Evolutionary conservation across 2,888 invertebrate genomes (phyloP), one percentile per base, ranked within the genome.

Genomic region (Meiosimyza decipiens): DNA sequence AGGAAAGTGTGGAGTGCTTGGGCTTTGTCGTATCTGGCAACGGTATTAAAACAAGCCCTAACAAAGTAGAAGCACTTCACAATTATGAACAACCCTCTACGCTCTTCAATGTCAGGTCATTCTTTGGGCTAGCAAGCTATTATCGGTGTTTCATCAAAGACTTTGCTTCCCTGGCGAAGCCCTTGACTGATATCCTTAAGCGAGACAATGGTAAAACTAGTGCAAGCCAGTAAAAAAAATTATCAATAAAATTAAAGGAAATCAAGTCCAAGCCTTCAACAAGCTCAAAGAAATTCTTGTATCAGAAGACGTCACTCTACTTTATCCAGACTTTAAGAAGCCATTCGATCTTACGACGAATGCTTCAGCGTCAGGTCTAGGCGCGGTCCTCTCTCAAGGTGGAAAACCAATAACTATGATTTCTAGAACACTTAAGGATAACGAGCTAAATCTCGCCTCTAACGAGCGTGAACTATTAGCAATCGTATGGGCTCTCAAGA

Each of bases 81-180:
- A 22, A 51, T 1, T 59, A 71, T 59, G 33, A 57, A 13, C 33
- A 65, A 59, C 71, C 50, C n/a, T 28, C 47, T 22, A 65, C 49
- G 40, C 16, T 65, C 7, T 71, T 71, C 18, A 64, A 65, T 55
- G 71, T 71, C 50, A 66, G 71, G 60, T 74, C 69, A 4, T 62
- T 71, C 60, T 65, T 74, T 22, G 72, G 71, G 12, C 40, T 64
- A 16, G 28, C 69, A 16, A 50, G 50, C 51, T 64, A 74, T 33
- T 73, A 72, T 52, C 68, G 74, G 49, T 73, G 72, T n/a, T 73
- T 76, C 16, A 63, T 79, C 47, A 77, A 68, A 52, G 72, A 78
- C 59, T 79, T 75, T 63, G 73, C 40, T 40, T 40, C 71, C 15
- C 50, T 74, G 3, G 62, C 66, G 13, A 71, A 74, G 63, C 73